These are phyloP conservation scores for Mythimna albipuncta DNA, from an alignment of 2,888 invertebrate species.

Conservation along the genomic window DNA sequence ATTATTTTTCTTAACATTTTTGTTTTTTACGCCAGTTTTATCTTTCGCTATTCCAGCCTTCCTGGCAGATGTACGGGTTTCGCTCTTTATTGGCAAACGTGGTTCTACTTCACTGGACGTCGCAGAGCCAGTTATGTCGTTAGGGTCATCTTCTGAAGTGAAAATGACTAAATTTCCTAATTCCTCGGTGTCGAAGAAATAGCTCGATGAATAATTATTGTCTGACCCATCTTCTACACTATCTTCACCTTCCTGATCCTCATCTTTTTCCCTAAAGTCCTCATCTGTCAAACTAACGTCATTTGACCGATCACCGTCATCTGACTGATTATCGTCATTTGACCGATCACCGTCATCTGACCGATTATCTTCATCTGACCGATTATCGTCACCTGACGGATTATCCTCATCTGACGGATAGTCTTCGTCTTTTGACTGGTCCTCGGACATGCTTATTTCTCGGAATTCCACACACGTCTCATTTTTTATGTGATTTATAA, in stretches of 20 bases:
- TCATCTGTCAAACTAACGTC: too few species aligned
- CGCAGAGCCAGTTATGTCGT: background rate
- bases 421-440: background rate
- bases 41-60: background rate
- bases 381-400: too few species aligned
- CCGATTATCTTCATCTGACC: too few species aligned
- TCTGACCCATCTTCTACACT: background rate
- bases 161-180: background rate
- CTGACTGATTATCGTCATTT: too few species aligned
- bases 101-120: background rate
- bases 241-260: background rate
- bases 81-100: background rate
- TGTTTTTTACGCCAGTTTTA: background rate
- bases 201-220: background rate
- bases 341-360: too few species aligned
- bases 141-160: background rate
- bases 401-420: too few species aligned
- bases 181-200: background rate
- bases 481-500: conserved; percentile 82
- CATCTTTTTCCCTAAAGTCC: too few species aligned
- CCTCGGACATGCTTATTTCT: conserved; percentile 56
- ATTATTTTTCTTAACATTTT: background rate
- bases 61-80: background rate
- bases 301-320: too few species aligned
- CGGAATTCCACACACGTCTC: conserved; percentile 84